Conservation (phyloP, 2,113 vertebrate species). For the Lasiurus borealis region DNA sequence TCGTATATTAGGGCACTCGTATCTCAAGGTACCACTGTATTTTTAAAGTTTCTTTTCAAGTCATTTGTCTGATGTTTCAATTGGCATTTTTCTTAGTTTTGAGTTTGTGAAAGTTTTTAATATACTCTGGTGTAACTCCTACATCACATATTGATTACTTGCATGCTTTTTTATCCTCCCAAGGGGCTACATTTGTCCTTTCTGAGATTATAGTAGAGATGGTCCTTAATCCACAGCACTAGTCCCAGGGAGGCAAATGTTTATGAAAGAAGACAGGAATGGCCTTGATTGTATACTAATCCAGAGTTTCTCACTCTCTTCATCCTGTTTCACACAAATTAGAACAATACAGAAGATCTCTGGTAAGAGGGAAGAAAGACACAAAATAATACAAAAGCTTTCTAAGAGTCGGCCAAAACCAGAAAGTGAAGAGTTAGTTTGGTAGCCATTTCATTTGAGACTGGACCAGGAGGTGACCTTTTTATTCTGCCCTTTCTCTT, state of each 20-base stretch:
- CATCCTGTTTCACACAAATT: neutral
- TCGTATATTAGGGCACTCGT: no score
- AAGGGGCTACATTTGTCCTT: neutral
- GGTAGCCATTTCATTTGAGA: neutral
- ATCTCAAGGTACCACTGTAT: no score
- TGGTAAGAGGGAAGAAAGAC: neutral
- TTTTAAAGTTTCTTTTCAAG: neutral
- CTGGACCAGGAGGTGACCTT: neutral
- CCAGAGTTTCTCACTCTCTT: neutral
- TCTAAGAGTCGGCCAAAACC: neutral
- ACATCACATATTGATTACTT: conserved; percentile 27
- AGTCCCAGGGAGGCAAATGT: neutral
- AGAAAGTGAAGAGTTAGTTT: neutral
- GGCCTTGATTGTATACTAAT: neutral
- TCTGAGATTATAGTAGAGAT: neutral
- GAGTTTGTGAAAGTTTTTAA: conserved; percentile 14
- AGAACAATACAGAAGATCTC: neutral
- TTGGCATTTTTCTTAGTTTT: neutral
- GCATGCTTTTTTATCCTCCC: conserved; percentile 4
- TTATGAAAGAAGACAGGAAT: conserved; percentile 3
- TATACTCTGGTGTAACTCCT: neutral
- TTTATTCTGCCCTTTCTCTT: neutral
- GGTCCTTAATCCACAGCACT: neutral
- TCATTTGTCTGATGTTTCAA: neutral
- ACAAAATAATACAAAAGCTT: neutral